A percentile compares a stretch with the other conserved stretches of the same genome.
phyloP scores from a whole-genome alignment of 2,113 vertebrate species.

The Nesoenas mayeri region DNA sequence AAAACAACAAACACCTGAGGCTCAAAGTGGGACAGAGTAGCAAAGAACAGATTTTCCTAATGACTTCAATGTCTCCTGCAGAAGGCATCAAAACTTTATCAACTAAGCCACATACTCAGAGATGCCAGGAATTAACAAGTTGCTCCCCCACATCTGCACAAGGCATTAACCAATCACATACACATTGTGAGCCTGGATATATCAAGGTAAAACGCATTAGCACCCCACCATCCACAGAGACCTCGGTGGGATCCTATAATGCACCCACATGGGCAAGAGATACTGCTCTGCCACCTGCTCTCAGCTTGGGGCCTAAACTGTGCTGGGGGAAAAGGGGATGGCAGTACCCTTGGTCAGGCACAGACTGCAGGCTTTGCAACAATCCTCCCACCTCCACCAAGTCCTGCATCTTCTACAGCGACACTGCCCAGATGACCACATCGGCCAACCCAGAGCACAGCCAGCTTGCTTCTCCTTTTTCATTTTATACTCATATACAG shows the following conservation, averaged over 20 bases:
- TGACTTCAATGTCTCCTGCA: not conserved
- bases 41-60: not conserved
- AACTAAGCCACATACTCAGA: not conserved
- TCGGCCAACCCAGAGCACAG: not conserved
- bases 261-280: not conserved
- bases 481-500: not conserved
- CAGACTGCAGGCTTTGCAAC: not conserved
- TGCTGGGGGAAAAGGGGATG: too few relatives aligned
- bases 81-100: not conserved
- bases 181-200: not conserved
- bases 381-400: not conserved
- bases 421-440: fast-evolving
- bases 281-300: not conserved
- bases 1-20: not conserved
- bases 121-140: not conserved
- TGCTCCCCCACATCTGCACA: not conserved
- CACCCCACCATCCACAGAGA: not conserved
- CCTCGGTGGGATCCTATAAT: not conserved
- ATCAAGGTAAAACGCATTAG: not conserved
- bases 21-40: not conserved
- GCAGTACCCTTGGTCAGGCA: fast-evolving
- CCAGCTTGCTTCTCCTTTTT: not conserved
- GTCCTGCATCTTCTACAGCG: not conserved
- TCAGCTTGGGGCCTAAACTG: not conserved
- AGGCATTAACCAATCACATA: not conserved